Percentiles rank a stretch among this genome's conserved stretches.
These are phyloP conservation scores for Plumapathes pennacea DNA, from an alignment of 92 coral and sea anemone genomes.

Conservation along the genomic window DNA sequence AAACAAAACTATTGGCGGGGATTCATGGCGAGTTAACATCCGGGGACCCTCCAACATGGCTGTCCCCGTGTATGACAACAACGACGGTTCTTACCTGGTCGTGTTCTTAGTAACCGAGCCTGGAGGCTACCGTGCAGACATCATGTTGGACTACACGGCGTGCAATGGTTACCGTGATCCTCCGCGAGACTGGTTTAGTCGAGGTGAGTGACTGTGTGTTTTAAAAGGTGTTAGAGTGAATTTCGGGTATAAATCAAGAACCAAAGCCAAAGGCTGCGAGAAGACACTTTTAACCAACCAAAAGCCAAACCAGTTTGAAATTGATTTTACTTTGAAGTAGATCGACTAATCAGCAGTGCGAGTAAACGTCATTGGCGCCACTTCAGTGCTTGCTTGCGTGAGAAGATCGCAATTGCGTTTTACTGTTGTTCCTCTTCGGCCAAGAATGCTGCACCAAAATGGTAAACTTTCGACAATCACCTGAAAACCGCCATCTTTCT, in stretches of 20 bases:
- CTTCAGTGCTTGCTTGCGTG: too few relatives aligned
- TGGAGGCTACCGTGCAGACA: constrained; percentile 58
- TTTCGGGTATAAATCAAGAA: too few relatives aligned
- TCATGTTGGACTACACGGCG: constrained; percentile 62
- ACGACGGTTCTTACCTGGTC: constrained; percentile 67
- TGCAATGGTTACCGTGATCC: constrained; percentile 80
- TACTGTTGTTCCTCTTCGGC: too few relatives aligned
- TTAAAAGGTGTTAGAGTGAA: not conserved
- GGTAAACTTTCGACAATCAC: not conserved
- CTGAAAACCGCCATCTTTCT: constrained; percentile 2
- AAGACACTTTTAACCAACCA: too few relatives aligned
- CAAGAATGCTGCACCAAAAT: too few relatives aligned
- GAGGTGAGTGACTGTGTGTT: constrained; percentile 42
- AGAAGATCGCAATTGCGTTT: too few relatives aligned
- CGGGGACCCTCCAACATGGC: constrained; percentile 70
- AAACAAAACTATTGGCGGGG: constrained; percentile 69
- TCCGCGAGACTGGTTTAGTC: constrained; percentile 72
- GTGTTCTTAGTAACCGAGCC: constrained; percentile 67
- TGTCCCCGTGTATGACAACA: constrained; percentile 66
- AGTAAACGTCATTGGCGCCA: too few relatives aligned
- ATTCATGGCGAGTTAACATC: constrained; percentile 68
- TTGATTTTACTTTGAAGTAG: too few relatives aligned
- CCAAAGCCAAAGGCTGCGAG: too few relatives aligned
- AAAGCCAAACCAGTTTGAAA: too few relatives aligned
- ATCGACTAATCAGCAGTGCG: too few relatives aligned